Evolutionary conservation across 2,888 invertebrate genomes (phyloP).

Genomic region (Limulus polyphemus): DNA sequence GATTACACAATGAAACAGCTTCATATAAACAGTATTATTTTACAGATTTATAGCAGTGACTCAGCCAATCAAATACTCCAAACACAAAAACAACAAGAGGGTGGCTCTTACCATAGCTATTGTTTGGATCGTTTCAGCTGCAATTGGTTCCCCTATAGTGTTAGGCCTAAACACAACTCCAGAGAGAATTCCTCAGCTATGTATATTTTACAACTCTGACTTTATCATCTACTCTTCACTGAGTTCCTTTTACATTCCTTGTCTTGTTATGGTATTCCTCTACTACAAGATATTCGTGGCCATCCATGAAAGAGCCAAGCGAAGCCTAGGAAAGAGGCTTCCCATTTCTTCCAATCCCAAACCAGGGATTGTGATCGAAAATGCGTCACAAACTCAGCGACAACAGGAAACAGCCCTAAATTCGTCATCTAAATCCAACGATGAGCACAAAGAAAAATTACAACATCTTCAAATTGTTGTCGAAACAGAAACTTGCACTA

Average conservation of each 20-base stretch:
- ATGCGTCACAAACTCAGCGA: not conserved
- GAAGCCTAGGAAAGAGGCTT: no score
- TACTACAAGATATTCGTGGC: conserved; percentile 96
- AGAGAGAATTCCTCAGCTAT: conserved; percentile 54
- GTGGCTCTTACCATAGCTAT: conserved; percentile 88
- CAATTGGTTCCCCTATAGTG: conserved; percentile 92
- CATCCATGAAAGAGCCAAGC: conserved; percentile 57
- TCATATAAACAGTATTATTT: conserved; percentile 3
- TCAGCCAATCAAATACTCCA: conserved; percentile 96
- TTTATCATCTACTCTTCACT: conserved; percentile 98
- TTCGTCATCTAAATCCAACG: no score
- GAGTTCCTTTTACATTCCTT: conserved; percentile 97
- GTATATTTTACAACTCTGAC: conserved; percentile 94
- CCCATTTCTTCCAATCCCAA: no score
- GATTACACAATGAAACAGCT: no score
- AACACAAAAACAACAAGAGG: conserved; percentile 89
- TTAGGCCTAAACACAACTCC: conserved; percentile 90
- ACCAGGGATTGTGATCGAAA: not conserved
- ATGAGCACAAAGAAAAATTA: not conserved
- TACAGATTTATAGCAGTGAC: conserved; percentile 97
- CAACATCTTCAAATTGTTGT: not conserved
- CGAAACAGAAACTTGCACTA: not conserved
- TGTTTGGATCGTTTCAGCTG: conserved; percentile 89
- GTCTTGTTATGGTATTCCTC: conserved; percentile 94
- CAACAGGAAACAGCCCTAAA: not conserved